These are phyloP conservation scores for Octodon degus DNA, from an alignment of 2,113 vertebrate species.

Conservation along the genomic window DNA sequence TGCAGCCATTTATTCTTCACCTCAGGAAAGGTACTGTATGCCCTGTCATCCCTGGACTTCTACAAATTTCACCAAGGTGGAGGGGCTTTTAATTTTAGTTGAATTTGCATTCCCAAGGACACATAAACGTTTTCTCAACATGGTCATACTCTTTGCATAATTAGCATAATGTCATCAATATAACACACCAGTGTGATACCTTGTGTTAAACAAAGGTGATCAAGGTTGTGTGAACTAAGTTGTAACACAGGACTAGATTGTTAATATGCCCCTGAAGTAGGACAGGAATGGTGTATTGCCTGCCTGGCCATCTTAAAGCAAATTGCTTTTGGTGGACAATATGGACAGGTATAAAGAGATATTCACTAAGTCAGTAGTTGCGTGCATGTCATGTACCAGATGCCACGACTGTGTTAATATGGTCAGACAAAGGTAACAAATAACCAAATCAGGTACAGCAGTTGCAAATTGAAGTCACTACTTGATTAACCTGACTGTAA, in stretches of 20 bases:
- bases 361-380: neutral
- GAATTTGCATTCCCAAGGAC: neutral
- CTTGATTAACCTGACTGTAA: no score
- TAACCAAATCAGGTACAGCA: neutral
- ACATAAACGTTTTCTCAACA: neutral
- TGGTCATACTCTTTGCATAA: neutral
- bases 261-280: neutral
- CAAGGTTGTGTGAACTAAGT: neutral
- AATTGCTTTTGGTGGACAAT: neutral
- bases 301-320: neutral
- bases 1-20: neutral
- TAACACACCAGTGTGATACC: neutral
- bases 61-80: neutral
- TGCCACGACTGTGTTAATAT: neutral
- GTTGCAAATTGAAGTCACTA: neutral
- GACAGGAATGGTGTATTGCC: neutral
- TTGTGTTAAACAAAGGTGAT: neutral
- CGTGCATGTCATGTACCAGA: neutral
- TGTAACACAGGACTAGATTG: neutral
- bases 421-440: neutral
- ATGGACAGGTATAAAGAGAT: neutral
- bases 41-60: neutral
- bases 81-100: neutral
- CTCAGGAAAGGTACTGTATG: neutral
- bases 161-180: neutral